phyloP scores from a whole-genome alignment of 1,140 invertebrate genomes.

The Drosophila setifemur region DNA sequence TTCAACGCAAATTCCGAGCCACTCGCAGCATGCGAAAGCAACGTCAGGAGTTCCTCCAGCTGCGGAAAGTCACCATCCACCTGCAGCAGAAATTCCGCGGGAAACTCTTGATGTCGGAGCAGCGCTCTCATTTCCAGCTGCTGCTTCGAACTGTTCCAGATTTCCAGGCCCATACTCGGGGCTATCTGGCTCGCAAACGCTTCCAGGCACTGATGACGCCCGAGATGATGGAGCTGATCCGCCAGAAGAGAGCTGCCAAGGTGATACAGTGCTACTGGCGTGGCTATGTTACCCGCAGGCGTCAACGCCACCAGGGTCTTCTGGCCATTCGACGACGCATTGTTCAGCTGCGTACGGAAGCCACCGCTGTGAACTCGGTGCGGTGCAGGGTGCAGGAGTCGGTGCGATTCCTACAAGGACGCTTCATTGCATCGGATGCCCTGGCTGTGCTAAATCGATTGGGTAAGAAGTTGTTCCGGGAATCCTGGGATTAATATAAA shows the following conservation, averaged over 20 bases:
- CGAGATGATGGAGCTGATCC: slow-evolving; percentile 82
- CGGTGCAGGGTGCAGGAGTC: slow-evolving; percentile 61
- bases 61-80: slow-evolving; percentile 69
- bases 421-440: slow-evolving; percentile 66
- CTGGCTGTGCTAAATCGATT: slow-evolving; percentile 62
- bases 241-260: slow-evolving; percentile 83
- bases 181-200: slow-evolving; percentile 83
- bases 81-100: slow-evolving; percentile 83
- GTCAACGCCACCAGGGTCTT: slow-evolving; percentile 62
- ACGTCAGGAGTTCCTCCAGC: slow-evolving; percentile 72
- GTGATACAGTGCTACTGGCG: slow-evolving; percentile 88
- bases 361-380: slow-evolving; percentile 82
- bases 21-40: slow-evolving; percentile 64
- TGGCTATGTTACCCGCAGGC: slow-evolving; percentile 84
- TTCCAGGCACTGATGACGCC: slow-evolving; percentile 82
- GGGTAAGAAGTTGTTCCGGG: slow-evolving; percentile 55
- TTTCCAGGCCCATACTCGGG: slow-evolving; percentile 83
- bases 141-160: slow-evolving; percentile 58
- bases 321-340: slow-evolving; percentile 83
- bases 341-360: slow-evolving; percentile 81
- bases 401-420: slow-evolving; percentile 62
- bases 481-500: no score
- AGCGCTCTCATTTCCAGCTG: slow-evolving; percentile 43
- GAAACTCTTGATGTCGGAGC: slow-evolving; percentile 72
- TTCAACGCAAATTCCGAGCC: slow-evolving; percentile 82